phyloP scores from a whole-genome alignment of 2,797 vertebrate genomes.

The Pangasius krempfi region DNA sequence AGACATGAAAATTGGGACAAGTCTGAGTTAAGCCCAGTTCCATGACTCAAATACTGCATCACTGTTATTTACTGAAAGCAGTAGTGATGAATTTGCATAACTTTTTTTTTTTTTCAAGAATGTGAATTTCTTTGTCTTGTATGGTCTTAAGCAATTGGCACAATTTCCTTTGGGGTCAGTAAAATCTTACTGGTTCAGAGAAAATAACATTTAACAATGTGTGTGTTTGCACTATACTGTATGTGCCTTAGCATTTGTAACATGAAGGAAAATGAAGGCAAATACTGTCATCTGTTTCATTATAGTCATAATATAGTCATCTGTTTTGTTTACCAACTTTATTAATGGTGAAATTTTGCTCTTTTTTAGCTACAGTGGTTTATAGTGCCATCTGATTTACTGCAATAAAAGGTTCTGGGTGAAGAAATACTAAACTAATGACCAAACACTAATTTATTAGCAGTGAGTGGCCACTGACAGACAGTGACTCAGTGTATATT shows the following conservation, averaged over 20 bases:
- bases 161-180: neutral
- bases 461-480: slow-evolving; percentile 10
- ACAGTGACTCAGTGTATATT: slow-evolving; percentile 7
- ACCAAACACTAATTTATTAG: neutral
- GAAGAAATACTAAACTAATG: neutral
- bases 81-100: neutral
- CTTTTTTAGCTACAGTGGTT: neutral
- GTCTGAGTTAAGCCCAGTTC: no score
- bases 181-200: neutral
- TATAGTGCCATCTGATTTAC: neutral
- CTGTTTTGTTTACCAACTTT: neutral
- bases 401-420: neutral
- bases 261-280: neutral
- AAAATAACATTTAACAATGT: neutral
- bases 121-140: neutral
- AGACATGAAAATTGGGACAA: no score
- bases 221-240: neutral
- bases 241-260: neutral
- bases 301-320: neutral
- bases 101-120: neutral
- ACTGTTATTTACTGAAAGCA: neutral
- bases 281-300: neutral
- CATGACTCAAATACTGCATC: neutral
- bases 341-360: neutral
- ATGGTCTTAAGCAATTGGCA: neutral